Base-by-base conservation (phyloP, 2,797 vertebrate species). In the Cryptoblepharus egeriae region DNA sequence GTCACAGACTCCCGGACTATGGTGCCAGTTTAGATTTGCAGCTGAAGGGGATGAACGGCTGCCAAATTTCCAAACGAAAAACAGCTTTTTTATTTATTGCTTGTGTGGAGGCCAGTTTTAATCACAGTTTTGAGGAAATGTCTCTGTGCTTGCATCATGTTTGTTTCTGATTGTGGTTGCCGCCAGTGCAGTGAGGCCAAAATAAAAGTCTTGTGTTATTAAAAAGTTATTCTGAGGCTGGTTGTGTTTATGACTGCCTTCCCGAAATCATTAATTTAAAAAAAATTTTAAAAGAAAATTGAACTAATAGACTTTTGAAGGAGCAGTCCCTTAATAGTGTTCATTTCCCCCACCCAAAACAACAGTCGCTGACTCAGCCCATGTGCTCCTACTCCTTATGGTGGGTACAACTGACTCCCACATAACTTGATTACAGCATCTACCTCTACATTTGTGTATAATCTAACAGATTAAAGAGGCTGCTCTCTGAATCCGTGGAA, bases 131-230 rank as follows among this genome's bases (percentile, higher is more conserved):
- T 86, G 91, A 93, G 92, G 88, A 95, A 91, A 96, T 95, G 90
- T 94, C 93, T 95, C 85, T 81, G 85, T 84, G 92, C 91, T 95
- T 95, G 90, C 93, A 92, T 95, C 95, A 95, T 88, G 65, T 84
- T 82, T 68, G 92, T 89, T 91, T 68, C 49, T 67, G 70, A 79
- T 86, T 84, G 88, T 60, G 69, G 80, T 77, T 75, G 65, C 75
- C 80, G 55, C 77, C 80, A 73, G 61, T 24, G 8, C n/a, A 80
- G 49, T 68, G 28, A 58, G 63, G 65, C 58, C 77, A 65, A 71
- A 78, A 67, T 30, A 42, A 45, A 74, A 67, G 32, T 65, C 63
- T n/a, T 81, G 61, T n/a, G 4, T 70, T 30, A 26, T 80, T 80
- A 61, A 61, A 42, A 71, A 58, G 67, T 57, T 61, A 71, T 45